These are phyloP conservation scores for Pleuronectes platessa DNA, from an alignment of 2,113 vertebrate genomes.

Conservation along the genomic window DNA sequence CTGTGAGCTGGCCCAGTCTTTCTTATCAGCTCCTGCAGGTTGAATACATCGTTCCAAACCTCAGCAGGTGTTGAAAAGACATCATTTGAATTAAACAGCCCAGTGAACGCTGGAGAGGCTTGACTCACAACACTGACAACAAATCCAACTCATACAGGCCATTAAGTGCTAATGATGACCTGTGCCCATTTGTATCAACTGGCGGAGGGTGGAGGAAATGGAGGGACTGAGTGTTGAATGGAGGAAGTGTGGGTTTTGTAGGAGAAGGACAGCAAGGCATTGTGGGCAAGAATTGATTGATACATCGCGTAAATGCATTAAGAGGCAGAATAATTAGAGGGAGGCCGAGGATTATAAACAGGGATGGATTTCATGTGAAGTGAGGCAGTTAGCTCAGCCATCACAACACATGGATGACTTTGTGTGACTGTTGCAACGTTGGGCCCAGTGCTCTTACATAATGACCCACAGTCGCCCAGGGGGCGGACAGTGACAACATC, in stretches of 20 bases:
- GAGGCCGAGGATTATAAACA: neutral
- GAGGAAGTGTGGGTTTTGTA: too few relatives aligned
- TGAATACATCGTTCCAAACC: constrained; percentile 12
- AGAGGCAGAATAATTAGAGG: neutral
- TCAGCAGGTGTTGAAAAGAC: constrained; percentile 24
- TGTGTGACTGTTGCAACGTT: constrained; percentile 46
- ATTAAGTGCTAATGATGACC: constrained; percentile 47
- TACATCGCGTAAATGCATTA: constrained; percentile 12
- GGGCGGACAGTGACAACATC: constrained; percentile 69
- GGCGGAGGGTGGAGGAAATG: constrained; percentile 23
- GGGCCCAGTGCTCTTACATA: constrained; percentile 67
- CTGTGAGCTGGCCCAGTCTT: neutral
- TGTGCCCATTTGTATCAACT: constrained; percentile 47
- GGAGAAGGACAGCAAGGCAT: neutral
- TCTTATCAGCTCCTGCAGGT: neutral
- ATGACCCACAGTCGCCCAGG: constrained; percentile 52
- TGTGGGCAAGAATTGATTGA: neutral
- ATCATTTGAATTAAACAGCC: constrained; percentile 48
- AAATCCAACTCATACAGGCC: constrained; percentile 44
- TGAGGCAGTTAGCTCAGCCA: constrained; percentile 13
- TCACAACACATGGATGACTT: constrained; percentile 31
- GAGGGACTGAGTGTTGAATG: neutral
- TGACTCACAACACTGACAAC: constrained; percentile 34
- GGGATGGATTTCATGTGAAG: constrained; percentile 9
- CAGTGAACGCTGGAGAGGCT: constrained; percentile 32